phyloP scores from a whole-genome alignment of 2,797 vertebrate species.

The Sebastes steindachneri region DNA sequence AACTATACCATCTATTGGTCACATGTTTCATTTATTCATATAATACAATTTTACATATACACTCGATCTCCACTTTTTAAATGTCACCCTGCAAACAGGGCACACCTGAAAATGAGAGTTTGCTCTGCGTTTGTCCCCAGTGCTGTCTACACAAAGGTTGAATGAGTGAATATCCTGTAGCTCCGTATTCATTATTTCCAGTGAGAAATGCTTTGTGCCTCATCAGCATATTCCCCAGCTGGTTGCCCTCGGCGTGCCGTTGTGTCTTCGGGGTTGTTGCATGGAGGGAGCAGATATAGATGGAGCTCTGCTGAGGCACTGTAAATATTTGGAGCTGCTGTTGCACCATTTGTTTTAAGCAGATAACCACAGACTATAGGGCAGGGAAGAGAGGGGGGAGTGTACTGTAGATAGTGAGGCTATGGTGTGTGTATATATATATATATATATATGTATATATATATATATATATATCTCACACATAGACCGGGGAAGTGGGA shows the following conservation, averaged over 20 bases:
- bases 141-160: constrained; percentile 66
- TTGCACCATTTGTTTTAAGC: constrained; percentile 63
- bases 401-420: not conserved
- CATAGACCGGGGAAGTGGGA: too few relatives aligned
- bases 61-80: not conserved
- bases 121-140: constrained; percentile 28
- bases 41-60: not conserved
- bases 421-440: not conserved
- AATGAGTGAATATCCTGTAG: constrained; percentile 65
- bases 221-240: constrained; percentile 73
- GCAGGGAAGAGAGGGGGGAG: not conserved
- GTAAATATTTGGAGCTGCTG: constrained; percentile 74
- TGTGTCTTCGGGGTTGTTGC: constrained; percentile 52
- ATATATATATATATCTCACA: too few relatives aligned
- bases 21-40: not conserved
- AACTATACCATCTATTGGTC: not conserved
- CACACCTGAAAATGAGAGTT: constrained; percentile 47
- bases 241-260: constrained; percentile 38
- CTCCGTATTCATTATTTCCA: constrained; percentile 63
- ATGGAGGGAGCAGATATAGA: constrained; percentile 62
- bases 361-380: constrained; percentile 12
- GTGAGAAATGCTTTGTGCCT: constrained; percentile 65
- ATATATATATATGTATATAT: too few relatives aligned
- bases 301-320: constrained; percentile 59
- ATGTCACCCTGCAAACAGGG: constrained; percentile 39